phyloP scores from a whole-genome alignment of 2,113 vertebrate genomes.

The Ovis canadensis region DNA sequence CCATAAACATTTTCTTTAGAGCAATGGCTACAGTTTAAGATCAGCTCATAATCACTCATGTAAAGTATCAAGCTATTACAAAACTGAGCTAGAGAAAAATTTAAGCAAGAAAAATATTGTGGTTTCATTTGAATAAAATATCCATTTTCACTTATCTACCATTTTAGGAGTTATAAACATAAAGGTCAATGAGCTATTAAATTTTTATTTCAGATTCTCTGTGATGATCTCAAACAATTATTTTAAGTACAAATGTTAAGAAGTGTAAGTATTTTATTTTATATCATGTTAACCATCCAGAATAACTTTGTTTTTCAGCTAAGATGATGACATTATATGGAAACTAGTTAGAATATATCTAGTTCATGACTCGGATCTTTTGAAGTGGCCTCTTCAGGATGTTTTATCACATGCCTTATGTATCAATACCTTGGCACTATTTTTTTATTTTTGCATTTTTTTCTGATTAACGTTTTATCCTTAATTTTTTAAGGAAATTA shows the following conservation, averaged over 20 bases:
- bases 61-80: conserved; percentile 63
- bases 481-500: not conserved
- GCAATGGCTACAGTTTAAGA: conserved; percentile 75
- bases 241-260: conserved; percentile 34
- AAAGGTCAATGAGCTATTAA: conserved; percentile 55
- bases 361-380: conserved; percentile 10
- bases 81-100: conserved; percentile 63
- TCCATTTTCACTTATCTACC: conserved; percentile 53
- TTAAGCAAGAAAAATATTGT: conserved; percentile 49
- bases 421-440: not conserved
- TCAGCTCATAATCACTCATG: conserved; percentile 75
- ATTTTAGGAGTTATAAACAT: conserved; percentile 44
- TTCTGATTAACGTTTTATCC: not conserved
- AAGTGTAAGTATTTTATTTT: conserved; percentile 41
- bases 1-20: conserved; percentile 83
- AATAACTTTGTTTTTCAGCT: conserved; percentile 49
- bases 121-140: conserved; percentile 64
- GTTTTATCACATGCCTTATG: not conserved
- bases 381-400: not conserved
- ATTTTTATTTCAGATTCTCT: conserved; percentile 51
- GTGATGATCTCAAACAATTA: not conserved
- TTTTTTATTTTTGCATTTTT: not conserved
- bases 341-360: conserved; percentile 26
- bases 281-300: not conserved
- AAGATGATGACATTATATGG: not conserved